These are phyloP conservation scores for Dryococelus australis DNA, from an alignment of 2,888 invertebrate species.

Conservation along the genomic window DNA sequence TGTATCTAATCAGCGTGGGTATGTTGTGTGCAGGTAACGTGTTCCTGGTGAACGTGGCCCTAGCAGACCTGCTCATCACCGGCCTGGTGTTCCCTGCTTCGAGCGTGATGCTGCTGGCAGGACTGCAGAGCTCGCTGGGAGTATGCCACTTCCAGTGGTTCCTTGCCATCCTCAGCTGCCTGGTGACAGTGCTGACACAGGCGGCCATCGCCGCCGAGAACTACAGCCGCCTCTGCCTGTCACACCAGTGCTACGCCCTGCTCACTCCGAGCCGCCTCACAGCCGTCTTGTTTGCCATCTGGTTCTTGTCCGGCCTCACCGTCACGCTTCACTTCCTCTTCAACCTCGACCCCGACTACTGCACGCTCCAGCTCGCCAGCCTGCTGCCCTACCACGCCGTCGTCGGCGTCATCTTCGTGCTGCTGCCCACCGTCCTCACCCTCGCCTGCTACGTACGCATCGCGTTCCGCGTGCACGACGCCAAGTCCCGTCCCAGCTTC, in stretches of 20 bases:
- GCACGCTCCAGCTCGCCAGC: conserved; percentile 64
- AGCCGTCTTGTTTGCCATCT: conserved; percentile 63
- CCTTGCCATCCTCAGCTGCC: conserved; percentile 70
- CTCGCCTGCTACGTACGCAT: conserved; percentile 62
- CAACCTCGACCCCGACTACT: conserved; percentile 73
- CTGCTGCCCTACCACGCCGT: conserved; percentile 65
- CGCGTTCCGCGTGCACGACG: conserved; percentile 63
- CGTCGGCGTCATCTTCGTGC: conserved; percentile 66
- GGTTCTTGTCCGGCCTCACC: conserved; percentile 64
- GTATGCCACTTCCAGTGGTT: conserved; percentile 74
- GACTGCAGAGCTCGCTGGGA: conserved; percentile 62
- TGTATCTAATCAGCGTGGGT: too few species aligned
- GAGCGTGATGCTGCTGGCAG: conserved; percentile 73
- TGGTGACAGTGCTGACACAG: conserved; percentile 69
- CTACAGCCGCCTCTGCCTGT: conserved; percentile 69
- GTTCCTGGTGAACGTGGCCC: conserved; percentile 73
- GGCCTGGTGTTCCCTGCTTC: conserved; percentile 73
- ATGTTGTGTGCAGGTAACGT: conserved; percentile 66
- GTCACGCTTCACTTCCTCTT: conserved; percentile 69
- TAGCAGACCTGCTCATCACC: conserved; percentile 76
- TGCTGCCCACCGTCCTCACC: conserved; percentile 62
- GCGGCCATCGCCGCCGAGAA: conserved; percentile 72
- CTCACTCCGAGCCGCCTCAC: conserved; percentile 64
- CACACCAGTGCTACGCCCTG: conserved; percentile 57
- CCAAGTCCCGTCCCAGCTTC: conserved; percentile 65